These are phyloP conservation scores for Grantiella picta DNA, from an alignment of 2,113 vertebrate species.

Conservation along the genomic window DNA sequence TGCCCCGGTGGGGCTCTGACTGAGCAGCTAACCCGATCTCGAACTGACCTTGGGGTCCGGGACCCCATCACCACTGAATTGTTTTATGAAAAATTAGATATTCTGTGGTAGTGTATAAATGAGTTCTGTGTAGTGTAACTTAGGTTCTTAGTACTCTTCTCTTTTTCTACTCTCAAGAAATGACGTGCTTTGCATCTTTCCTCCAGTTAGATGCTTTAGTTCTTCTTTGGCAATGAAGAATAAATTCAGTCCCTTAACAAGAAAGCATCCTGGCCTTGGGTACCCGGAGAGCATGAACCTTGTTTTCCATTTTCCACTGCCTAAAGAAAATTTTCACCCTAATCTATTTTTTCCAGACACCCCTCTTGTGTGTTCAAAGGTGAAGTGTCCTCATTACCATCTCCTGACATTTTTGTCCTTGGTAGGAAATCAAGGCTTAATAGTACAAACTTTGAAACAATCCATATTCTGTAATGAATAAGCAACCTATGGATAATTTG, in stretches of 20 bases:
- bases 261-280: neutral
- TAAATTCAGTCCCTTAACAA: neutral
- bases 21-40: no score
- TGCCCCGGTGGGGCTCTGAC: no score
- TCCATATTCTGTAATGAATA: neutral
- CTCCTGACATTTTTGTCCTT: neutral
- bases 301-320: neutral
- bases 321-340: neutral
- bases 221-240: neutral
- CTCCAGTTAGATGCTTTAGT: neutral
- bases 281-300: neutral
- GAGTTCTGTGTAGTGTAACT: neutral
- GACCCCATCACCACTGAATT: no score
- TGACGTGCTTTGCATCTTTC: neutral
- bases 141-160: neutral
- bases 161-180: neutral
- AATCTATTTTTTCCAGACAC: neutral
- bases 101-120: neutral
- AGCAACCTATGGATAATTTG: neutral
- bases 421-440: neutral
- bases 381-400: neutral
- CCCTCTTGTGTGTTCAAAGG: neutral
- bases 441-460: neutral
- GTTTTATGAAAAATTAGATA: neutral
- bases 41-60: no score